These are phyloP conservation scores for Xenopus tropicalis DNA, from an alignment of 2,113 vertebrate species.

Conservation along the genomic window UCB_Xtro_10.0 CM004451.2:27691001-27691500, in stretches of 20 bases:
- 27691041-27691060: slow-evolving; percentile 59
- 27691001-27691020: slow-evolving; percentile 62
- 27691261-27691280: neutral
- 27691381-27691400: slow-evolving; percentile 11
- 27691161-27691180: slow-evolving; percentile 21
- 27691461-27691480: too few relatives aligned
- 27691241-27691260: neutral
- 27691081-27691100: slow-evolving; percentile 11
- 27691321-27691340: slow-evolving; percentile 22
- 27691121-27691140: slow-evolving; percentile 54
- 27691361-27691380: slow-evolving; percentile 25
- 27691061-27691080: slow-evolving; percentile 62
- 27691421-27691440: neutral
- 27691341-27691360: slow-evolving; percentile 6
- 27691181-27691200: slow-evolving; percentile 11
- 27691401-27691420: neutral
- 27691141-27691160: slow-evolving; percentile 44
- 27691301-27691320: slow-evolving; percentile 10
- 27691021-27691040: slow-evolving; percentile 56
- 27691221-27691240: slow-evolving; percentile 16
- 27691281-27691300: slow-evolving; percentile 1
- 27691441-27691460: too few relatives aligned
- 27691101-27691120: slow-evolving; percentile 56
- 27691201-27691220: slow-evolving; percentile 25
- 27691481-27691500: too few relatives aligned